These are phyloP conservation scores for Drosophila chauvacae DNA, from an alignment of 1,140 invertebrate species.

Conservation along the genomic window DNA sequence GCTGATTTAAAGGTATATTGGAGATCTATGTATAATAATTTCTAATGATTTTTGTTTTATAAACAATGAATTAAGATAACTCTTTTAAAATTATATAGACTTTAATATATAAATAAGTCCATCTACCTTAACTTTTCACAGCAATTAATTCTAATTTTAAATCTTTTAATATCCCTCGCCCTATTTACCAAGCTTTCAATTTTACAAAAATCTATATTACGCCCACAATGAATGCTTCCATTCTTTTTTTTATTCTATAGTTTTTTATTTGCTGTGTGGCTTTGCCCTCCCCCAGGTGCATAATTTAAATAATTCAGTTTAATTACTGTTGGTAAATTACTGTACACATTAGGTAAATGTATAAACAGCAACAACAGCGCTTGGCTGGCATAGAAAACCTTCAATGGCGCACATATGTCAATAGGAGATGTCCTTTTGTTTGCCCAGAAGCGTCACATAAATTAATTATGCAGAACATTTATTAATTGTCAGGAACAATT, in stretches of 20 bases:
- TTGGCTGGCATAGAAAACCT: slow-evolving; percentile 23
- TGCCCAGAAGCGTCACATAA: slow-evolving; percentile 63
- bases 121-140: neutral
- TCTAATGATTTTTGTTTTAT: neutral
- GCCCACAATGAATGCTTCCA: neutral
- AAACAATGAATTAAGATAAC: neutral
- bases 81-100: too few relatives aligned
- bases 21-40: neutral
- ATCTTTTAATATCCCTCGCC: neutral
- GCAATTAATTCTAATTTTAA: slow-evolving; percentile 1
- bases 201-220: neutral
- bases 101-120: neutral
- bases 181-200: neutral
- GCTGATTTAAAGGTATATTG: neutral
- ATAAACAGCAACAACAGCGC: slow-evolving; percentile 11
- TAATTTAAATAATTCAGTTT: slow-evolving; percentile 63
- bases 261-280: slow-evolving; percentile 5
- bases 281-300: slow-evolving; percentile 25
- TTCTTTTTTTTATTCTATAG: neutral
- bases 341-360: slow-evolving; percentile 54
- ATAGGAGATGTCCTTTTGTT: slow-evolving; percentile 59
- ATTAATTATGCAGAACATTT: slow-evolving; percentile 76
- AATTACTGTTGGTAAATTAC: slow-evolving; percentile 70
- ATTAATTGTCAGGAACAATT: slow-evolving; percentile 77
- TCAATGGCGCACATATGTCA: slow-evolving; percentile 34